A percentile compares a stretch with the other conserved stretches of the same genome.
Conservation (phyloP, 2,113 vertebrate genomes). For the Oncorhynchus nerka region DNA sequence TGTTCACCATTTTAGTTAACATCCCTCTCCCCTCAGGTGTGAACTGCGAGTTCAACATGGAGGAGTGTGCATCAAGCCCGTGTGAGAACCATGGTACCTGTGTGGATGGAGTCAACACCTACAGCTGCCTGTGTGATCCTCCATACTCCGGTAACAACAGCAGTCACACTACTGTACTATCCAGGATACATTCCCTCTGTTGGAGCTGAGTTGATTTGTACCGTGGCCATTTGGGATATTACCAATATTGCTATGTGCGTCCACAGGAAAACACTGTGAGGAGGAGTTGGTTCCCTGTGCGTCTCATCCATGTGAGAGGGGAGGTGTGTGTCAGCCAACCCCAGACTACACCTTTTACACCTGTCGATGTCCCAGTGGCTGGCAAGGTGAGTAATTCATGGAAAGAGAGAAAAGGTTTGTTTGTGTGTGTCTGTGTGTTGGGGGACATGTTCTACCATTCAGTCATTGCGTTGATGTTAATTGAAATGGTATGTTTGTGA, state of each 20-base stretch:
- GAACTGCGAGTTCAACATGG: conserved; percentile 82
- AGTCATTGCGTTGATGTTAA: background rate
- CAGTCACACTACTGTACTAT: background rate
- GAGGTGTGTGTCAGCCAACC: conserved; percentile 82
- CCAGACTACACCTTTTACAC: conserved; percentile 83
- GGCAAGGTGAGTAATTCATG: conserved; percentile 80
- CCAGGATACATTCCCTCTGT: no score
- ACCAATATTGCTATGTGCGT: background rate
- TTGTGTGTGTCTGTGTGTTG: background rate
- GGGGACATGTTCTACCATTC: background rate
- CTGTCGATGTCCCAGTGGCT: conserved; percentile 83
- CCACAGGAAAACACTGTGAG: conserved; percentile 84
- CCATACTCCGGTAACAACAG: conserved; percentile 77
- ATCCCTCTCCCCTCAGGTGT: conserved; percentile 59
- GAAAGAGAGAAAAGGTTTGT: conserved; percentile 71
- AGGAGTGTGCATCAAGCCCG: conserved; percentile 83
- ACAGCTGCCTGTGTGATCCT: conserved; percentile 76
- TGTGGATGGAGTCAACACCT: conserved; percentile 77
- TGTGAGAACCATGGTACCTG: conserved; percentile 82
- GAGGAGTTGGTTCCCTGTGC: conserved; percentile 82
- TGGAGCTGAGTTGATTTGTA: background rate
- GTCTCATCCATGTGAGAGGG: conserved; percentile 85
- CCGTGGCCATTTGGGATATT: background rate
- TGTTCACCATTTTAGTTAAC: background rate
- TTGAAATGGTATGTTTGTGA: background rate